Evolutionary conservation across 2,797 vertebrate genomes (phyloP).

Genomic region (Meriones psammophilus): DNA sequence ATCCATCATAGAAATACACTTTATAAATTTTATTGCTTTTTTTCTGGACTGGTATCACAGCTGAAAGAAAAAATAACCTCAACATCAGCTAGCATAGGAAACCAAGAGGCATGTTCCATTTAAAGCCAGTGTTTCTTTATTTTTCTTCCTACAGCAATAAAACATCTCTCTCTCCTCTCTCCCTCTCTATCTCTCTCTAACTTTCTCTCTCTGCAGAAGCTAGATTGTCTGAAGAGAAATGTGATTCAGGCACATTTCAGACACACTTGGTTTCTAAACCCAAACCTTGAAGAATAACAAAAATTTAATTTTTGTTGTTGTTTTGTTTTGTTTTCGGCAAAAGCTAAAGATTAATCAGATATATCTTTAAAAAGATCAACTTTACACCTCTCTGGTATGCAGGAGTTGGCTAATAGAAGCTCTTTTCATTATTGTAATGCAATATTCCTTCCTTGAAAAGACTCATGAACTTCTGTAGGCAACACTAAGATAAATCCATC

Average conservation of each 20-base stretch:
- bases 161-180: not conserved
- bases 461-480: constrained; percentile 71
- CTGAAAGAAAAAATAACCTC: constrained; percentile 71
- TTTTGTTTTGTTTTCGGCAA: constrained; percentile 46
- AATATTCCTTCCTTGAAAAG: constrained; percentile 64
- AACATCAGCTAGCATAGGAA: constrained; percentile 67
- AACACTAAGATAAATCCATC: constrained; percentile 73
- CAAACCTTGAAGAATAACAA: constrained; percentile 59
- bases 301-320: not conserved
- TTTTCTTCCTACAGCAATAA: constrained; percentile 72
- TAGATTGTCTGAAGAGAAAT: constrained; percentile 61
- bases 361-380: constrained; percentile 52
- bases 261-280: constrained; percentile 42
- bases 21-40: constrained; percentile 8
- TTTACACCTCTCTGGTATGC: constrained; percentile 53
- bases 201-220: constrained; percentile 7
- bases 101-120: constrained; percentile 53
- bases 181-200: not conserved
- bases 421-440: constrained; percentile 48
- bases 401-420: constrained; percentile 61
- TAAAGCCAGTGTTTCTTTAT: constrained; percentile 62
- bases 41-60: constrained; percentile 4
- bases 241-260: constrained; percentile 36
- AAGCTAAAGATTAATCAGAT: constrained; percentile 42
- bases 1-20: constrained; percentile 46